phyloP scores from a whole-genome alignment of 2,113 vertebrate genomes.

The Crotophaga sulcirostris region DNA sequence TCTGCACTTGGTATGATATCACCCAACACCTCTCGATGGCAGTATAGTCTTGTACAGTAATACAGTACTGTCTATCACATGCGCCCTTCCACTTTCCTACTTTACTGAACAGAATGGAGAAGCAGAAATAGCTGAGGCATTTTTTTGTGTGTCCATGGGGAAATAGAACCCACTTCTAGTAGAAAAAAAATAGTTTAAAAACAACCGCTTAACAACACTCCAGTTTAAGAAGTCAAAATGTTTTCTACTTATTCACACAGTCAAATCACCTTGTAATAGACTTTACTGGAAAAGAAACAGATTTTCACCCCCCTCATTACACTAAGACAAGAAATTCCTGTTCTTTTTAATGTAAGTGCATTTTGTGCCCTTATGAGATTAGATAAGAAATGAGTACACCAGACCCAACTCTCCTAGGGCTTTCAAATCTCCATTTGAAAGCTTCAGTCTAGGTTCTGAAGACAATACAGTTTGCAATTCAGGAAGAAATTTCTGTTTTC shows the following conservation, averaged over 20 bases:
- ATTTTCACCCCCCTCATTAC: neutral
- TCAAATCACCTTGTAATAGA: neutral
- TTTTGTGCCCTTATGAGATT: neutral
- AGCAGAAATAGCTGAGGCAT: neutral
- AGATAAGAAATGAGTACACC: neutral
- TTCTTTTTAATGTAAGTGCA: neutral
- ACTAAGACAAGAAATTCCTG: neutral
- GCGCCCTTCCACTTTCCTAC: neutral
- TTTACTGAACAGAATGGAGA: neutral
- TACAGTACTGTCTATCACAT: neutral
- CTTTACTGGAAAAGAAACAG: neutral
- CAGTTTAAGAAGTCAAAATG: neutral
- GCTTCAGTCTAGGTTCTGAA: neutral
- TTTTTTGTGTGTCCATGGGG: neutral
- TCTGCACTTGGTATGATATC: constrained; percentile 26
- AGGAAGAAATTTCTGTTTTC: neutral
- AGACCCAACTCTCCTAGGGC: neutral
- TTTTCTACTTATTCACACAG: neutral
- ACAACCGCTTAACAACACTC: neutral
- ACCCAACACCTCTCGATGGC: constrained; percentile 70
- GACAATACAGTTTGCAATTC: neutral
- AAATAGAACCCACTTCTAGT: neutral
- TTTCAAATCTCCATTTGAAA: neutral
- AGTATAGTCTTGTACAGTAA: constrained; percentile 62
- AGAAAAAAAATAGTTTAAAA: neutral